These are phyloP conservation scores for Xyrauchen texanus DNA, from an alignment of 2,113 vertebrate genomes.

Conservation along the genomic window DNA sequence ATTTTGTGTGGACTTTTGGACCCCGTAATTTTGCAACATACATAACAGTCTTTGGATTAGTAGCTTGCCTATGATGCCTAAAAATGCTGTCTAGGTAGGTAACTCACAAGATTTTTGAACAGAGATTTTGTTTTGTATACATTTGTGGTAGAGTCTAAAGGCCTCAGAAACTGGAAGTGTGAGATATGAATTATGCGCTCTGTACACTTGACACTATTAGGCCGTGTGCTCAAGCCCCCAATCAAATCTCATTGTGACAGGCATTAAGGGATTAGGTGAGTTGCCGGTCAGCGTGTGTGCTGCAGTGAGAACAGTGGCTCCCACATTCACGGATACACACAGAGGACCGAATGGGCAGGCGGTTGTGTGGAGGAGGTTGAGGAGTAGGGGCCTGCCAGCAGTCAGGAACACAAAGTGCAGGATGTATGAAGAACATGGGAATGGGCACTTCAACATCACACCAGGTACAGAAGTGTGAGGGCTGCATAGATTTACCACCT, in stretches of 20 bases:
- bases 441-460: constrained; percentile 64
- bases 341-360: constrained; percentile 43
- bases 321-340: constrained; percentile 6
- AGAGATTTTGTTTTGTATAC: background rate
- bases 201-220: constrained; percentile 71
- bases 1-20: no score
- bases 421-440: constrained; percentile 74
- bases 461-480: constrained; percentile 73
- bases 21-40: no score
- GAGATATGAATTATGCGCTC: constrained; percentile 53
- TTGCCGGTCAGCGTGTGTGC: constrained; percentile 59
- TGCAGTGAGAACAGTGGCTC: constrained; percentile 52
- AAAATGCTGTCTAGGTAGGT: no score
- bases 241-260: constrained; percentile 98
- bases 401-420: constrained; percentile 63
- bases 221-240: constrained; percentile 71
- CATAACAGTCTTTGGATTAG: no score
- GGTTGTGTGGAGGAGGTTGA: constrained; percentile 56
- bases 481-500: constrained; percentile 6
- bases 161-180: background rate
- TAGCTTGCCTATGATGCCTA: no score
- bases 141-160: background rate
- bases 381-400: constrained; percentile 60
- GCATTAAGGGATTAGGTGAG: constrained; percentile 80
- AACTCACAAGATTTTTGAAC: no score